Base-by-base conservation (phyloP, 2,888 invertebrate species). In the Heliconius erato region DNA sequence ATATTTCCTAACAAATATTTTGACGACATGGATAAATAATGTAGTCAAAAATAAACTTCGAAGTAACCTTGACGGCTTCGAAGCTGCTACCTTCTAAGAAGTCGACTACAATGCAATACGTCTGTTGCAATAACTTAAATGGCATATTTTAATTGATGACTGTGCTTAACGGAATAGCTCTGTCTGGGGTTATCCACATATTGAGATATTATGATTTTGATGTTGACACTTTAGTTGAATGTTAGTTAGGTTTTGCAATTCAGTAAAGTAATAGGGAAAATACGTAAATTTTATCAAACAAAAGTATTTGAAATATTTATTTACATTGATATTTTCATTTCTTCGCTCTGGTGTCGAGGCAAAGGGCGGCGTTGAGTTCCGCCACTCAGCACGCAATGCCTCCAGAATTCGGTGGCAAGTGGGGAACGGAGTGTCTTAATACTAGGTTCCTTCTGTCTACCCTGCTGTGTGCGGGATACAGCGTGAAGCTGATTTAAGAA, bases 181-280 rank as follows among this genome's bases (percentile, higher is more conserved):
- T n/a, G 7, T 40, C n/a, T 44, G 19, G 71, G 71, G 16, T 72
- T 44, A 44, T 44, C 6, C 26, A 6, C 14, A 72, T 72, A 26
- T 72, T 44, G 28, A 16, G 44, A 72, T 44, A 72, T 72, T n/a
- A 72, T 72, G 71, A 26, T 7, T 44, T 26, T 72, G n/a, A 44
- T n/a, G 71, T 44, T n/a, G 40, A 23, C 71, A 40, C 40, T 71
- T n/a, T 4, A 7, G 59, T 23, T 35, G 11, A 69, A 35, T 69
- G 23, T 35, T n/a, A n/a, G n/a, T n/a, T n/a, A 69, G 69, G 7
- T 44, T 72, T 72, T 14, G 71, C 26, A 72, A 72, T 40, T n/a
- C 1, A 5, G n/a, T 44, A 44, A 3, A 26, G 40, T 26, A 44
- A 72, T 44, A 44, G n/a, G 40, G 71, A 26, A 71, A 44, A 71